Conservation (phyloP, 2,797 vertebrate genomes). For the Hapalemur alaotrensis region DNA sequence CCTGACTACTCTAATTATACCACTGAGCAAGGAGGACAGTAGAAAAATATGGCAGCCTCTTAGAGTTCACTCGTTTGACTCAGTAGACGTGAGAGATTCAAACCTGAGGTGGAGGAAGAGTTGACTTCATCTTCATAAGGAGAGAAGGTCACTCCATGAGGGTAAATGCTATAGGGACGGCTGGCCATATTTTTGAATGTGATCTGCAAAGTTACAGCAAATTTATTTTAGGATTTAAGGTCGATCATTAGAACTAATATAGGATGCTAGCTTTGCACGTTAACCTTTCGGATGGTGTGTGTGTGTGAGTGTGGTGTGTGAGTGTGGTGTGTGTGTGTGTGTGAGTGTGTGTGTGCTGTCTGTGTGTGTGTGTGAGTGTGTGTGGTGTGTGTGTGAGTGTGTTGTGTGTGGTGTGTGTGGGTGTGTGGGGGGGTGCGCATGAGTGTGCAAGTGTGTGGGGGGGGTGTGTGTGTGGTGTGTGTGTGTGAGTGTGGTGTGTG, state of each 20-base stretch:
- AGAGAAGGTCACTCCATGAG: conserved; percentile 94
- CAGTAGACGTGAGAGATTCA: conserved; percentile 47
- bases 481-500: too few relatives aligned
- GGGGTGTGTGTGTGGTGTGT: too few relatives aligned
- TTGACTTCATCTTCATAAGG: conserved; percentile 90
- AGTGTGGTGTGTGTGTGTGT: not conserved
- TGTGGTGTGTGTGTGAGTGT: too few relatives aligned
- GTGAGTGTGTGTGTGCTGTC: too few relatives aligned
- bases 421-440: too few relatives aligned
- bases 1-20: not conserved
- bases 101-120: conserved; percentile 88
- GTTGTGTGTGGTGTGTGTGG: too few relatives aligned
- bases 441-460: too few relatives aligned
- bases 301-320: too few relatives aligned
- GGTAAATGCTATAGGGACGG: conserved; percentile 96
- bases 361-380: too few relatives aligned
- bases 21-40: not conserved
- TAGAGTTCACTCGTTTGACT: not conserved
- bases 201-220: conserved; percentile 85
- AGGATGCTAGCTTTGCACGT: not conserved
- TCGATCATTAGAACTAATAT: not conserved
- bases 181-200: conserved; percentile 97
- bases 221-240: conserved; percentile 1
- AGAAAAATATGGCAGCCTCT: not conserved
- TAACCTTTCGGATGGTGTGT: not conserved